Evolutionary conservation across 2,888 invertebrate genomes (phyloP).

Genomic region (Brachyopa scutellaris): DNA sequence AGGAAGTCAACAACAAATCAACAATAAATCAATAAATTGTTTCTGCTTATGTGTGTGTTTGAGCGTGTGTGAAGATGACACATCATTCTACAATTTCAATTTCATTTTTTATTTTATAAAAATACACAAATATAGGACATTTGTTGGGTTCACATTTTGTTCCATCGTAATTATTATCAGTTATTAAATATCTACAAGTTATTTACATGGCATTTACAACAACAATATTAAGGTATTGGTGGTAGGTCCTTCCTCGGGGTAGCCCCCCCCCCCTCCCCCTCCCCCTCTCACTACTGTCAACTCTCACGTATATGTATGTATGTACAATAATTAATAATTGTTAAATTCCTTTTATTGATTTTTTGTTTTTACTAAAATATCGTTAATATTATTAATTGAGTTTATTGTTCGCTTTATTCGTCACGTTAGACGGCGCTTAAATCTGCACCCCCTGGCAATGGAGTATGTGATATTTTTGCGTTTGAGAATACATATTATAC

Average conservation of each 20-base stretch:
- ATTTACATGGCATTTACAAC: constrained; percentile 72
- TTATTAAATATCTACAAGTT: constrained; percentile 70
- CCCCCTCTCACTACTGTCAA: neutral
- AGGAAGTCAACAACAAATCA: constrained; percentile 66
- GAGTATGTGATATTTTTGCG: constrained; percentile 62
- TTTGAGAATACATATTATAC: constrained; percentile 36
- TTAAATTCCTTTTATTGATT: constrained; percentile 53
- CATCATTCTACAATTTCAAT: constrained; percentile 56
- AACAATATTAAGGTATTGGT: constrained; percentile 63
- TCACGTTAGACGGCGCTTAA: constrained; percentile 41
- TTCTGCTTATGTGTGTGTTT: constrained; percentile 12
- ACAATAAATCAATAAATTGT: constrained; percentile 56
- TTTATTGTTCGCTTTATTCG: constrained; percentile 74
- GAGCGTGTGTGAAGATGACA: constrained; percentile 54
- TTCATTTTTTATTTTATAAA: constrained; percentile 68
- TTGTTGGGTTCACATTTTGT: constrained; percentile 71
- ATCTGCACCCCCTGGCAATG: constrained; percentile 33
- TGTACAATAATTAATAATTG: constrained; percentile 69
- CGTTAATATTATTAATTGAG: constrained; percentile 70
- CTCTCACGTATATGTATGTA: constrained; percentile 25
- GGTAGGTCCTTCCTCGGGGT: constrained; percentile 67
- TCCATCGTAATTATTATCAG: constrained; percentile 62
- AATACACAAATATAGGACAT: constrained; percentile 73
- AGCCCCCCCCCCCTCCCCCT: constrained; percentile 38
- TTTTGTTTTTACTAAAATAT: constrained; percentile 77